Evolutionary conservation across 2,113 vertebrate species (phyloP).

Genomic region (Callaeas wilsoni): DNA sequence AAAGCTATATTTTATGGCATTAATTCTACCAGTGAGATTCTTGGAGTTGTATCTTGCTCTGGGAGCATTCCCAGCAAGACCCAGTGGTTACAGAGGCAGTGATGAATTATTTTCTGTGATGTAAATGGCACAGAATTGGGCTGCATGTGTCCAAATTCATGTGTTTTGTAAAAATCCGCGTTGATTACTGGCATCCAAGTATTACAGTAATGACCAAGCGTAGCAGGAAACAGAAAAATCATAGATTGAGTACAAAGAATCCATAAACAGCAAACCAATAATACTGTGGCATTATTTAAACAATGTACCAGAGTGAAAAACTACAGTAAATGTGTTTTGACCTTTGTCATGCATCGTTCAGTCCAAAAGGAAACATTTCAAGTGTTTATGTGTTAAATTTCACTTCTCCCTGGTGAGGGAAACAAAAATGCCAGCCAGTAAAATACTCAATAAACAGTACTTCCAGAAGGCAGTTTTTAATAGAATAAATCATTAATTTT

Average conservation of each 20-base stretch:
- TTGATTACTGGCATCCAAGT: not conserved
- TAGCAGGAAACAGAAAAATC: not conserved
- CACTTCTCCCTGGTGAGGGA: not conserved
- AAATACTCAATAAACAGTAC: not conserved
- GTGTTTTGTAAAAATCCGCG: not conserved
- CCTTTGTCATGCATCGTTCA: rapidly evolving
- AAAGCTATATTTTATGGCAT: not conserved
- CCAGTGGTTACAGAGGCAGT: not conserved
- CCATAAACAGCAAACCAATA: not conserved
- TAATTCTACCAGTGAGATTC: not conserved
- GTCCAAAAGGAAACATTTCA: not conserved
- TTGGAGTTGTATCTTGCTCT: not conserved
- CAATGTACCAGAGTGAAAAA: not conserved
- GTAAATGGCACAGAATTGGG: not conserved
- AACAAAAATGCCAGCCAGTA: not conserved
- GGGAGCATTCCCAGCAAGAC: not conserved
- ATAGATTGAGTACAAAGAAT: not conserved
- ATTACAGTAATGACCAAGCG: not conserved
- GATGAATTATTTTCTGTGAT: not conserved
- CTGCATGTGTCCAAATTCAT: not conserved
- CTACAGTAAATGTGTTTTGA: not conserved
- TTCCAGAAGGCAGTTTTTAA: not conserved
- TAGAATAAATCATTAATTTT: not conserved
- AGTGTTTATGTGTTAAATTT: not conserved
- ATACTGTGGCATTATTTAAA: not conserved